Conservation (phyloP, 2,888 invertebrate species). For the Drosophila neutralis region DNA sequence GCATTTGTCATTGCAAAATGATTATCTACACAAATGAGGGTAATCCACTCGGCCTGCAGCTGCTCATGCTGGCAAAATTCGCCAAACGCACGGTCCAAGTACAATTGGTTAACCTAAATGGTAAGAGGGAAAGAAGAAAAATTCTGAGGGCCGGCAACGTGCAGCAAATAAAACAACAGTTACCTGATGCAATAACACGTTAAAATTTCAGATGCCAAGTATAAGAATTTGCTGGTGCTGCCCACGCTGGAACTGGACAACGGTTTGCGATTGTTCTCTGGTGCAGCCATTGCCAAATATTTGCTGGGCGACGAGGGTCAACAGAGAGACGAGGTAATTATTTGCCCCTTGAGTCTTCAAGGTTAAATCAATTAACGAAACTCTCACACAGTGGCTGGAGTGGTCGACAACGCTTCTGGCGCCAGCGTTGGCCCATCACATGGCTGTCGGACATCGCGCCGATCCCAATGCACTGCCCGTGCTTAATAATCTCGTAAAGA, state of each 20-base stretch:
- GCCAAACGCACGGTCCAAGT: slow-evolving; percentile 87
- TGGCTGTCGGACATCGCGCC: slow-evolving; percentile 85
- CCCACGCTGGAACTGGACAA: slow-evolving; percentile 88
- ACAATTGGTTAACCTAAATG: slow-evolving; percentile 87
- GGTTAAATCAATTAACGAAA: slow-evolving; percentile 59
- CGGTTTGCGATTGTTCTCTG: slow-evolving; percentile 88
- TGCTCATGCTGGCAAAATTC: slow-evolving; percentile 89
- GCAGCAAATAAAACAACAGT: slow-evolving; percentile 24
- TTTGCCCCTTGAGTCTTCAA: slow-evolving; percentile 29
- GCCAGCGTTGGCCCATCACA: slow-evolving; percentile 86
- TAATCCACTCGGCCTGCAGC: slow-evolving; percentile 91
- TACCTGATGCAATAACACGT: slow-evolving; percentile 61
- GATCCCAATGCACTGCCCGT: slow-evolving; percentile 87
- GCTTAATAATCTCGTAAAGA: slow-evolving; percentile 86
- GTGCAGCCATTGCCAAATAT: slow-evolving; percentile 89
- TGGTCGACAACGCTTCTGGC: slow-evolving; percentile 88
- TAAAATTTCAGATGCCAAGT: slow-evolving; percentile 84
- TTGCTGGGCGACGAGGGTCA: slow-evolving; percentile 86
- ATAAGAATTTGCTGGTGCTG: slow-evolving; percentile 87
- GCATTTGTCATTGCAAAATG: slow-evolving; percentile 85
- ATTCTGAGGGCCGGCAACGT: slow-evolving; percentile 44
- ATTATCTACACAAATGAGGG: slow-evolving; percentile 91
- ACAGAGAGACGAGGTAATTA: slow-evolving; percentile 83
- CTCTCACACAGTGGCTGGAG: slow-evolving; percentile 87
- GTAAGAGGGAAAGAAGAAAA: slow-evolving; percentile 84